A percentile compares a stretch with the other conserved stretches of the same genome.
Evolutionary conservation across 2,888 invertebrate genomes (phyloP).

Genomic region (Hetaerina titia): DNA sequence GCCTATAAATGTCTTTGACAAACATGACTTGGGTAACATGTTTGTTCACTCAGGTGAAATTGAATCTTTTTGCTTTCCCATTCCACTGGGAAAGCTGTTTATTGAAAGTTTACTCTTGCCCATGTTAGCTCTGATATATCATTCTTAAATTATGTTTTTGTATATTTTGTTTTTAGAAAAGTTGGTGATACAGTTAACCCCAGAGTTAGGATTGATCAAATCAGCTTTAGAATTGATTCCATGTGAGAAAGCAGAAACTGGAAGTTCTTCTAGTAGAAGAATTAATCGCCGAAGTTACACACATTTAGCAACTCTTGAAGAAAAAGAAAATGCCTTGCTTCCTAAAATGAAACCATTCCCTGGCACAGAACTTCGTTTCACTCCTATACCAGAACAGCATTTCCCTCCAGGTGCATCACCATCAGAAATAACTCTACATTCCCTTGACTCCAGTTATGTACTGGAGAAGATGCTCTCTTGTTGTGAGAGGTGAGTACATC

Average conservation of each 20-base stretch:
- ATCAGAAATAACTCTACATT: constrained; percentile 91
- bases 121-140: no score
- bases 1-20: no score
- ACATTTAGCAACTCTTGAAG: constrained; percentile 73
- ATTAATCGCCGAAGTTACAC: constrained; percentile 80
- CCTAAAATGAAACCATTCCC: constrained; percentile 89
- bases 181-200: constrained; percentile 83
- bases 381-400: constrained; percentile 85
- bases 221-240: constrained; percentile 88
- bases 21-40: no score
- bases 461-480: constrained; percentile 82
- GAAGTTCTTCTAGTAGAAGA: constrained; percentile 80
- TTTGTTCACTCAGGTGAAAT: no score
- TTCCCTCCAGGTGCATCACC: constrained; percentile 90
- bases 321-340: constrained; percentile 86
- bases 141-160: neutral
- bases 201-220: constrained; percentile 86
- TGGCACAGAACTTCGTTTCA: constrained; percentile 90
- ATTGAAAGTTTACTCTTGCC: constrained; percentile 40
- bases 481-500: constrained; percentile 80
- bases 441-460: constrained; percentile 88
- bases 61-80: constrained; percentile 52
- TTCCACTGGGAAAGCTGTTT: constrained; percentile 2
- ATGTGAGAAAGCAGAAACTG: constrained; percentile 70
- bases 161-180: constrained; percentile 76